Evolutionary conservation across 2,888 invertebrate genomes (phyloP).

Genomic region (Sphaerophoria taeniata): DNA sequence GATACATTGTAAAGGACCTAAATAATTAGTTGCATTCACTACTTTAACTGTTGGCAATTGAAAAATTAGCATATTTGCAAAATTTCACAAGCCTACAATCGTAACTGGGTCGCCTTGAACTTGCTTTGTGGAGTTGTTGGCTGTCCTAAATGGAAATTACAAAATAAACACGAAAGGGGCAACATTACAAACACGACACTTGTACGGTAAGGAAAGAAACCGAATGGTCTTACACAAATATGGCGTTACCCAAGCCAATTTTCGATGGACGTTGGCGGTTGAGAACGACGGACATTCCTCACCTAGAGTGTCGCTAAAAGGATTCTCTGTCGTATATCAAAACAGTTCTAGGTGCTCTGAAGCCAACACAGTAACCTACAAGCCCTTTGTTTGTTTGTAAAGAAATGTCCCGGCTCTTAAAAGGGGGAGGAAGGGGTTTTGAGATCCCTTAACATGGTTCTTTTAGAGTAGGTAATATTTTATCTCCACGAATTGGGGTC

Average conservation of each 20-base stretch:
- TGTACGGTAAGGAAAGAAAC: neutral
- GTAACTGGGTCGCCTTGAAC: slow-evolving; percentile 47
- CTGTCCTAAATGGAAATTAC: slow-evolving; percentile 10
- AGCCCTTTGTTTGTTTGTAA: neutral
- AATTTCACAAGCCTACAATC: neutral
- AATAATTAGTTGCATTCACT: slow-evolving; percentile 13
- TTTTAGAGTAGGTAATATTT: too few relatives aligned
- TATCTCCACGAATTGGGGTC: too few relatives aligned
- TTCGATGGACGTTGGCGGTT: neutral
- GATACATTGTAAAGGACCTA: neutral
- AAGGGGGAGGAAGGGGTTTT: too few relatives aligned
- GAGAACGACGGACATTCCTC: slow-evolving; percentile 1
- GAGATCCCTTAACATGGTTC: too few relatives aligned
- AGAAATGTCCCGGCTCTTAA: too few relatives aligned
- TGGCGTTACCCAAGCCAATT: neutral
- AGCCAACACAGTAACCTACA: neutral
- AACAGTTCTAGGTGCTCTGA: neutral
- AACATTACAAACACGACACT: slow-evolving; percentile 12
- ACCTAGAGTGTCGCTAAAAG: slow-evolving; percentile 12
- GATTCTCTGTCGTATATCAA: slow-evolving; percentile 4
- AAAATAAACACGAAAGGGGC: slow-evolving; percentile 10
- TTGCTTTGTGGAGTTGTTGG: slow-evolving; percentile 31
- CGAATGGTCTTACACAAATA: neutral
- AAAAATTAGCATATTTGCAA: slow-evolving; percentile 25
- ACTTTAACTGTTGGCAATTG: neutral